phyloP scores from a whole-genome alignment of 2,888 invertebrate genomes.

The Euzophera pinguis region DNA sequence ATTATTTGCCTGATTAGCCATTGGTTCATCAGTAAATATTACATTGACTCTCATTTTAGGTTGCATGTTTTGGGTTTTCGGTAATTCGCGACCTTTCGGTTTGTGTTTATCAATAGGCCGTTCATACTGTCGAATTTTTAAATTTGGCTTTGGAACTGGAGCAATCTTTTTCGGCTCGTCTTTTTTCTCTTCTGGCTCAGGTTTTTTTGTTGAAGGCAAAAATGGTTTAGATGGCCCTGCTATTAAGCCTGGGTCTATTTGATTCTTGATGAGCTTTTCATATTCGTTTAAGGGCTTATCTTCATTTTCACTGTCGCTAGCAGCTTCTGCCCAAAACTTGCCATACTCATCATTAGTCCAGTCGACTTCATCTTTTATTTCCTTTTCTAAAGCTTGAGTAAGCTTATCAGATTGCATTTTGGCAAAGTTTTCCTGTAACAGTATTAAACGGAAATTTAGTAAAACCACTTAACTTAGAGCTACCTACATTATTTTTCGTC shows the following conservation, averaged over 20 bases:
- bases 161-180: not conserved
- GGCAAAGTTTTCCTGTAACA: not conserved
- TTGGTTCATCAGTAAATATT: not conserved
- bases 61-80: not conserved
- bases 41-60: not conserved
- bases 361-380: not conserved
- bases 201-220: not conserved
- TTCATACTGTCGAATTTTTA: not conserved
- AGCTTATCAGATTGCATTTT: not conserved
- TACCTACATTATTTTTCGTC: too few relatives aligned
- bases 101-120: not conserved
- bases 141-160: not conserved
- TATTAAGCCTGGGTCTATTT: not conserved
- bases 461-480: too few relatives aligned
- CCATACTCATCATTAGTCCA: conserved; percentile 2
- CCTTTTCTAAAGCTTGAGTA: not conserved
- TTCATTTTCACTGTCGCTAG: not conserved
- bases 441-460: not conserved
- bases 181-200: not conserved
- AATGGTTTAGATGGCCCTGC: not conserved
- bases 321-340: not conserved
- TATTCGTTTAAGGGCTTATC: not conserved
- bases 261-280: not conserved
- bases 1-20: not conserved
- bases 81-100: too few relatives aligned